Percentiles rank a stretch among this genome's conserved stretches.
Evolutionary conservation across 2,888 invertebrate genomes (phyloP).

Genomic region (Catocala fraxini): DNA sequence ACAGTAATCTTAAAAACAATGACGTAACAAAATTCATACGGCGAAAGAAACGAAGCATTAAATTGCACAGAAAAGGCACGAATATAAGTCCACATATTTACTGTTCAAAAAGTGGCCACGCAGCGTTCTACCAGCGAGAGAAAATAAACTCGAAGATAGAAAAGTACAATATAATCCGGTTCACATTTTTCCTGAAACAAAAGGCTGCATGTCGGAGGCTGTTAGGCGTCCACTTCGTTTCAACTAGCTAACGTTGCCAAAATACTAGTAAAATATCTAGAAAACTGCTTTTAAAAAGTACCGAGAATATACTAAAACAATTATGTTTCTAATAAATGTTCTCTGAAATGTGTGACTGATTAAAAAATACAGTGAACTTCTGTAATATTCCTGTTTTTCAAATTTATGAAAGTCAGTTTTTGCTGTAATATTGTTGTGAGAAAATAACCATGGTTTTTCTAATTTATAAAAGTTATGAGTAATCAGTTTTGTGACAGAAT

Average conservation of each 20-base stretch:
- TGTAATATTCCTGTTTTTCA: no score
- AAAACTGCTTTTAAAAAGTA: not conserved
- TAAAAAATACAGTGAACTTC: no score
- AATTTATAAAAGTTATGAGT: no score
- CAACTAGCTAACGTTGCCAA: not conserved
- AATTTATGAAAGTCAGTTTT: no score
- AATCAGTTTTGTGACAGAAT: no score
- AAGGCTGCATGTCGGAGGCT: constrained; percentile 7
- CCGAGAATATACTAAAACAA: not conserved
- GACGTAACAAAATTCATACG: no score
- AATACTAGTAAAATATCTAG: not conserved
- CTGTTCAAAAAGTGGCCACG: not conserved
- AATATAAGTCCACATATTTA: constrained; percentile 5
- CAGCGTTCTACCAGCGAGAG: not conserved
- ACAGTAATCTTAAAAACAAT: no score
- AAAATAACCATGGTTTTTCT: no score
- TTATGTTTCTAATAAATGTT: no score
- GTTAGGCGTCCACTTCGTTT: constrained; percentile 9
- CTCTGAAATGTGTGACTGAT: no score
- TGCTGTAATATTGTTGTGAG: no score
- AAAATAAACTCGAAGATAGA: constrained; percentile 9
- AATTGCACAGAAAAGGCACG: not conserved
- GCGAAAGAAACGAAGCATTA: not conserved
- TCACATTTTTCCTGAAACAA: constrained; percentile 11
- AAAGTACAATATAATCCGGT: constrained; percentile 11